Percentiles rank a stretch among this genome's conserved stretches.
Evolutionary conservation across 2,113 vertebrate species (phyloP).

Genomic region (Psilopsiagon aymara): DNA sequence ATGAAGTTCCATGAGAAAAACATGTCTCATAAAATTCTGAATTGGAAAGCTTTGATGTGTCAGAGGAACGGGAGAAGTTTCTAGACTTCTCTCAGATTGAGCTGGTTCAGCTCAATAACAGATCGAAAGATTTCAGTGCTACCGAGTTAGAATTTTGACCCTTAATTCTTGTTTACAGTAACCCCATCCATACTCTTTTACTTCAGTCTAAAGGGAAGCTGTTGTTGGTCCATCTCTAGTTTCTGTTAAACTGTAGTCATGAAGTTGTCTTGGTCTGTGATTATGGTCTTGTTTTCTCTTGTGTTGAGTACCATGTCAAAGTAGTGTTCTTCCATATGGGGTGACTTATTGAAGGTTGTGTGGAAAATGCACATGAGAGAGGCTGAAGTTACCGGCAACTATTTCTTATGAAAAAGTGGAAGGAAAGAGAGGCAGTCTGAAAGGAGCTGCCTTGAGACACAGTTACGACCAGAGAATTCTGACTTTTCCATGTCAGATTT

Average conservation of each 20-base stretch:
- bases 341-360: background rate
- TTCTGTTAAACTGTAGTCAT: rapidly evolving
- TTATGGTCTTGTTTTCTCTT: background rate
- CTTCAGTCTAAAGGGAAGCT: background rate
- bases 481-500: background rate
- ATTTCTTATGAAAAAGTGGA: background rate
- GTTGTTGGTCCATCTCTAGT: background rate
- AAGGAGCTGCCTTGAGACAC: background rate
- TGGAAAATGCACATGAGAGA: background rate
- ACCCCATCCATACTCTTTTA: background rate
- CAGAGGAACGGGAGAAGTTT: background rate
- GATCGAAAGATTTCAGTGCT: background rate
- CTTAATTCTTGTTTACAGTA: background rate
- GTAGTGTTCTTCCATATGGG: background rate
- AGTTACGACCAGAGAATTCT: background rate
- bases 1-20: background rate
- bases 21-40: background rate
- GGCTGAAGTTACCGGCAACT: background rate
- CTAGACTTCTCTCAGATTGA: background rate
- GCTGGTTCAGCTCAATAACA: background rate
- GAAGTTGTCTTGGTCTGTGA: background rate
- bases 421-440: background rate
- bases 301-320: background rate
- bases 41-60: background rate
- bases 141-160: background rate